Base-by-base conservation (phyloP, 2,113 vertebrate genomes). In the Agapornis roseicollis region DNA sequence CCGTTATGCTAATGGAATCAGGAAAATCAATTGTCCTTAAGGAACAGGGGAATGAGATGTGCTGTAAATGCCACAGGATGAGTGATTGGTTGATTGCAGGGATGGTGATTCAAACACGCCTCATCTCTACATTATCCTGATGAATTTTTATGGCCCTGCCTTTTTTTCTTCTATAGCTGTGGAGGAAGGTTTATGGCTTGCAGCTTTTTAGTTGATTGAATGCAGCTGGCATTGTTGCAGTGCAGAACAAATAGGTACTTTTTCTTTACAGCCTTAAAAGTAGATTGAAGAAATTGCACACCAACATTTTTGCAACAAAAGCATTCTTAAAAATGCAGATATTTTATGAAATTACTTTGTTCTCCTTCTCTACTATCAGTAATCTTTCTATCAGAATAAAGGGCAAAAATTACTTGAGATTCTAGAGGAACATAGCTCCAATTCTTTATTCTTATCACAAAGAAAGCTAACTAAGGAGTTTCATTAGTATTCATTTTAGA, bases 1-100 rank as follows among this genome's bases (percentile, higher is more conserved):
- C 98, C 95, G 98, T 98, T 99, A 99, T 99, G 98, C 98, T 99
- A 99, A 99, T 99, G 98, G 98, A 98, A 98, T 98, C 98, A 98
- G 98, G 98, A 98, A 99, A 99, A 98, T 98, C 98, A 98, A 98
- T 98, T 99, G 98, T 99, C 98, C 98, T 99, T 98, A 98, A 99
- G 98, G 98, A 98, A 98, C 98, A 98, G 98, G 97, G 98, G 98
- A 98, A 98, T 98, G 98, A 98, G 98, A 98, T 98, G 98, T 98
- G 98, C 98, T 98, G 98, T 99, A 99, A 99, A 99, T 99, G 98
- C 98, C 98, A 99, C 97, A 96, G 97, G 97, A 98, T 99, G 98
- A 99, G 98, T 98, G 98, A 99, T 98, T 98, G 98, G 98, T 98
- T 98, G 98, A 98, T 98, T 98, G 98, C 98, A 98, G 97, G 95